Percentiles rank a stretch among this genome's conserved stretches.
These are phyloP conservation scores for Eurytoma californica DNA, from an alignment of 2,888 invertebrate genomes.

Conservation along the genomic window DNA sequence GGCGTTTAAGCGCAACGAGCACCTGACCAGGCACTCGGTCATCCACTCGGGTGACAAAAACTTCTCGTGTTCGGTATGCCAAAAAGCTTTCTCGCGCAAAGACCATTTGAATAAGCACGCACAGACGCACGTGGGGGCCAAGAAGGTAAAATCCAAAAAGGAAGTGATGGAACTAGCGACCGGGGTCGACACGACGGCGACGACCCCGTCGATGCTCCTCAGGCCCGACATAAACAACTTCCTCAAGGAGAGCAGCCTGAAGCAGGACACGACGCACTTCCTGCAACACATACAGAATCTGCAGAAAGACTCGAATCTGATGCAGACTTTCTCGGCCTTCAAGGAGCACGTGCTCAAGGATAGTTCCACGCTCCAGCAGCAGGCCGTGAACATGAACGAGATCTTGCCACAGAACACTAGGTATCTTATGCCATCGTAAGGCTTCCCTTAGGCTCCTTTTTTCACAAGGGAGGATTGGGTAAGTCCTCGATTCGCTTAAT, in stretches of 20 bases:
- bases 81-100: constrained; percentile 76
- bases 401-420: constrained; percentile 72
- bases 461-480: background rate
- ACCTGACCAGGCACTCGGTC: constrained; percentile 76
- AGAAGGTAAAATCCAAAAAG: constrained; percentile 67
- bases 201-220: constrained; percentile 35
- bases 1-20: constrained; percentile 77
- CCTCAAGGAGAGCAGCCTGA: constrained; percentile 66
- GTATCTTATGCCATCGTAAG: constrained; percentile 73
- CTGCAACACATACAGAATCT: constrained; percentile 71
- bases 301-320: constrained; percentile 69
- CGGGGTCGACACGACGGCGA: background rate
- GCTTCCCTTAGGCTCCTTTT: constrained; percentile 45
- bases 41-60: constrained; percentile 77
- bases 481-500: background rate
- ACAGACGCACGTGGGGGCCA: constrained; percentile 74
- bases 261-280: constrained; percentile 64
- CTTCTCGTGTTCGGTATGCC: constrained; percentile 75
- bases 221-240: constrained; percentile 60
- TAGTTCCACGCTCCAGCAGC: constrained; percentile 64
- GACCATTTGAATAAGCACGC: constrained; percentile 77
- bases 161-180: constrained; percentile 59
- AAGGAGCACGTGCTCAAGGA: constrained; percentile 71
- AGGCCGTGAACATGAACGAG: constrained; percentile 72
- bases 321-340: constrained; percentile 70